These are phyloP conservation scores for Thereva nobilitata DNA, from an alignment of 2,888 invertebrate species.

Conservation along the genomic window DNA sequence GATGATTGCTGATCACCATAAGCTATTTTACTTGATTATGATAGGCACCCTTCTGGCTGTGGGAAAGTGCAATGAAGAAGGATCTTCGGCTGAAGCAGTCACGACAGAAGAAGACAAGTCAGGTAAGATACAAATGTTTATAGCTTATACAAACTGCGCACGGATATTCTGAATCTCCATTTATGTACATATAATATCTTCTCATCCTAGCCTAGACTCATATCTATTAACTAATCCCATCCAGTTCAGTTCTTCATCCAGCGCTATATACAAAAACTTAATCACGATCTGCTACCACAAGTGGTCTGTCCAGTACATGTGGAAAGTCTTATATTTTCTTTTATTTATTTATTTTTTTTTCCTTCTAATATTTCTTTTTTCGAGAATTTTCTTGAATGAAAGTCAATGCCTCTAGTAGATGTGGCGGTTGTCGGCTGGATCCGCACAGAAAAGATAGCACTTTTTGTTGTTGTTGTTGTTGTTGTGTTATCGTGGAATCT, in stretches of 20 bases:
- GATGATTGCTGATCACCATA: conserved; percentile 29
- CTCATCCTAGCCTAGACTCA: too few species aligned
- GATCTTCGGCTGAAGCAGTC: conserved; percentile 1
- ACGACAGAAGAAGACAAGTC: conserved; percentile 11
- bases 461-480: too few species aligned
- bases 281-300: conserved; percentile 24
- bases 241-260: too few species aligned
- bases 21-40: conserved; percentile 31
- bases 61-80: conserved; percentile 1
- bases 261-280: conserved; percentile 3
- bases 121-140: conserved; percentile 10
- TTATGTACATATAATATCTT: too few species aligned
- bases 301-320: conserved; percentile 25
- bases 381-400: conserved; percentile 34
- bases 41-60: conserved; percentile 21
- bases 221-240: too few species aligned
- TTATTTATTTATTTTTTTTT: too few species aligned
- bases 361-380: conserved; percentile 29
- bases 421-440: not conserved
- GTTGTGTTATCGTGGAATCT: too few species aligned
- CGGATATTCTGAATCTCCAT: too few species aligned
- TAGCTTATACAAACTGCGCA: too few species aligned
- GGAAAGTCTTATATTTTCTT: conserved; percentile 20
- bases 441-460: too few species aligned
- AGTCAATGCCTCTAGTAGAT: conserved; percentile 22